Evolutionary conservation across 2,797 vertebrate species (phyloP), one percentile per base, ranked within the genome.

Genomic region (Leucoraja ocellata): DNA sequence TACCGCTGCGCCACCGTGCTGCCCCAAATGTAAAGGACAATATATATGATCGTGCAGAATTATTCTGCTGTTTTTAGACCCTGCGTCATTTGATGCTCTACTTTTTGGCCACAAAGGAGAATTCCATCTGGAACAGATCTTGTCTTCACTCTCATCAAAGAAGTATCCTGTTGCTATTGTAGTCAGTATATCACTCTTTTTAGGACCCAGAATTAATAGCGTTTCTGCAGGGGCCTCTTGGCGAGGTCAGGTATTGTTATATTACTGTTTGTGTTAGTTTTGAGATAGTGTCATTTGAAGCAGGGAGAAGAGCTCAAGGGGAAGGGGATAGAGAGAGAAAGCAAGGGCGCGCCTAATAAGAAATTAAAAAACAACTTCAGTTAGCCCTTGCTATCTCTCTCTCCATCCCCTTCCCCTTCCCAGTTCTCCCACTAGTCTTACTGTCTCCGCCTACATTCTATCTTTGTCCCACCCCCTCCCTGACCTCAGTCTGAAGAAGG

Each of bases 111-210:
- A 36, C 23, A 39, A 54, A 74, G 68, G n/a, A 68, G 16, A 28
- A 74, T 74, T 91, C 68, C 90, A 73, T 28, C 21, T 11, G 54
- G 28, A 73, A 68, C 90, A 73, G 36, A 74, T 54, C 39, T 74
- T 32, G 36, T 91, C 88, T 73, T 16, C 88, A 9, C 32, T 91
- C 63, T 91, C 71, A 74, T 91, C 46, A 91, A 54, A 74, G 36
- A 46, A 8, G 9, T 36, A 11, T 73, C 18, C 25, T 39, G 8
- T 73, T 91, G n/a, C 88, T 91, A 32, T 73, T 73, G n/a, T n/a
- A 74, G 90, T 54, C 23, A 91, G 68, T 8, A 11, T 16, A 46
- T 74, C 71, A 10, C 21, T 54, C n/a, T 54, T 73, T 91, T 54
- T 32, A 11, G 74, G n/a, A 91, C 39, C 39, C 10, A 73, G 54